Percentiles rank a stretch among this genome's conserved stretches.
phyloP scores from a whole-genome alignment of 1,140 invertebrate genomes.

The Drosophila bocki region DNA sequence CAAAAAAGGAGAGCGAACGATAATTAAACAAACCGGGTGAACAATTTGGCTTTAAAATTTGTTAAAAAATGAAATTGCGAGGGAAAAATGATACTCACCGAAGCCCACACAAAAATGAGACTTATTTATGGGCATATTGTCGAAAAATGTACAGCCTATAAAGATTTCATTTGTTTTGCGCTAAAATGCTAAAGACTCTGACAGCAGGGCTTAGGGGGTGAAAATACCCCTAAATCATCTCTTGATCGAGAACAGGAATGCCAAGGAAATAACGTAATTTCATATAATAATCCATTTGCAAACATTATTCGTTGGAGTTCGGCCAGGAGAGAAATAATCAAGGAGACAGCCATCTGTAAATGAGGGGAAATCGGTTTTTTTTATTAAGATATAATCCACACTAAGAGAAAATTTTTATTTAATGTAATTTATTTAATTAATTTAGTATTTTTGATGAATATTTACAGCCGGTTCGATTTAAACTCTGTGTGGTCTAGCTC shows the following conservation, averaged over 20 bases:
- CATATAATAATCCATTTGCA: slow-evolving; percentile 18
- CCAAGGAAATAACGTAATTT: slow-evolving; percentile 33
- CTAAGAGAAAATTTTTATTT: not conserved
- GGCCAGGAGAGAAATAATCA: not conserved
- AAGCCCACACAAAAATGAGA: slow-evolving; percentile 63
- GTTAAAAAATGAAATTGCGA: not conserved
- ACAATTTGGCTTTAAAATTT: slow-evolving; percentile 3
- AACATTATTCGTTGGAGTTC: not conserved
- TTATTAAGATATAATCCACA: not conserved
- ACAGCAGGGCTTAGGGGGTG: slow-evolving; percentile 41
- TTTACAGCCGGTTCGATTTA: too few species aligned
- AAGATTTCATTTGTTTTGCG: slow-evolving; percentile 64
- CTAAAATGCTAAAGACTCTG: slow-evolving; percentile 37
- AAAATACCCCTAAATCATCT: slow-evolving; percentile 67
- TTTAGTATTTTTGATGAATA: not conserved
- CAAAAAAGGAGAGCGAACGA: slow-evolving; percentile 50
- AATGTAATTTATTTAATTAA: not conserved
- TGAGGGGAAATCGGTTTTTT: slow-evolving; percentile 11
- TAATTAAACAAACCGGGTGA: slow-evolving; percentile 63
- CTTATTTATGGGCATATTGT: slow-evolving; percentile 57
- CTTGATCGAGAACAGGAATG: slow-evolving; percentile 31
- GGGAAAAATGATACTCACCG: slow-evolving; percentile 22
- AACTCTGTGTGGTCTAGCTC: too few species aligned
- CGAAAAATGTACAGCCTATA: slow-evolving; percentile 52
- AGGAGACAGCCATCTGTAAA: slow-evolving; percentile 4